These are phyloP conservation scores for Hanleya hanleyi DNA, from an alignment of 2,888 invertebrate species.

Conservation along the genomic window DNA sequence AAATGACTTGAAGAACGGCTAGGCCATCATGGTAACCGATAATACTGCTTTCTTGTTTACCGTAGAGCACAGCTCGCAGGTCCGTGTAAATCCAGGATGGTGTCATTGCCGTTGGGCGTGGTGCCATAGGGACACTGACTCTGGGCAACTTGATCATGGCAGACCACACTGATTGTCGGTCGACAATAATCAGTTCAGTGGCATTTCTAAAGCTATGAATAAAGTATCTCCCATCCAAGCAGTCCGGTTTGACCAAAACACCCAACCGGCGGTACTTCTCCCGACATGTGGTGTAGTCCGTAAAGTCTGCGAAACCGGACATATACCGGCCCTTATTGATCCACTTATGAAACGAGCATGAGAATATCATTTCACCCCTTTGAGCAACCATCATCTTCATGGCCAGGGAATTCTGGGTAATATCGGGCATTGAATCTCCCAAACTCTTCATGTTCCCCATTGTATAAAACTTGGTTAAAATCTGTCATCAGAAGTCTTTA, in stretches of 20 bases:
- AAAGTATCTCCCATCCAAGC: slow-evolving; percentile 47
- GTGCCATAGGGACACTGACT: slow-evolving; percentile 27
- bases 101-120: too few species aligned
- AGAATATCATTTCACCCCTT: slow-evolving; percentile 22
- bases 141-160: slow-evolving; percentile 37
- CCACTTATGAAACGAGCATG: slow-evolving; percentile 50
- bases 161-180: slow-evolving; percentile 39
- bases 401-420: neutral
- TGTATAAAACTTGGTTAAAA: too few species aligned
- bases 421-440: neutral
- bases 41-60: slow-evolving; percentile 46
- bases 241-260: slow-evolving; percentile 51
- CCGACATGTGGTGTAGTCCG: slow-evolving; percentile 44
- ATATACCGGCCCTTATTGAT: slow-evolving; percentile 34
- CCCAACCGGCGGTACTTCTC: slow-evolving; percentile 44
- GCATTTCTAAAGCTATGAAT: slow-evolving; percentile 37
- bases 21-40: slow-evolving; percentile 47
- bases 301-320: slow-evolving; percentile 48
- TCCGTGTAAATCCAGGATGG: slow-evolving; percentile 25
- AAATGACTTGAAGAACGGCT: slow-evolving; percentile 49
- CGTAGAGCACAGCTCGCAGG: slow-evolving; percentile 31
- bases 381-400: neutral
- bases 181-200: slow-evolving; percentile 41
- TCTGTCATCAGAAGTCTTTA: too few species aligned
- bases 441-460: neutral